Base-by-base conservation (phyloP, 2,888 invertebrate species). In the Acronicta psi region DNA sequence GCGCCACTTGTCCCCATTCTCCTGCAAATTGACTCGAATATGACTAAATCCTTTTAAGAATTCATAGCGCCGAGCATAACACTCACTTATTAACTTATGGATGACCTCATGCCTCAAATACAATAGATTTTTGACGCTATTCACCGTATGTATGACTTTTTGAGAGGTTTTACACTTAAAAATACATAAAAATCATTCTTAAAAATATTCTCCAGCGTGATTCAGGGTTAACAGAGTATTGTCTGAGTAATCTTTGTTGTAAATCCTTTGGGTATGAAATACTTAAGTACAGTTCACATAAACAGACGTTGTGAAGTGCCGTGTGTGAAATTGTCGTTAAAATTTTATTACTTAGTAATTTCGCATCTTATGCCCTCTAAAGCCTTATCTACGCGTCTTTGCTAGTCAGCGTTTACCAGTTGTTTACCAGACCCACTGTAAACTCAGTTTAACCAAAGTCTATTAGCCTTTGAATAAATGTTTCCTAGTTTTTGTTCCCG, bases 41-140 rank as follows among this genome's bases (percentile, higher is more conserved):
- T 86, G 86, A 87, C 86, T 88, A 90, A 91, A 92, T 92, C 90
- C 90, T 87, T 90, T 89, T 86, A 88, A 87, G 83, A 86, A 88
- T 87, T 85, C 83, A 81, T 81, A 81, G 71, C 73, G 68, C 65
- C 36, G 69, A 63, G 74, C 73, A 81, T 78, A 75, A 81, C 74
- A 78, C 75, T 75, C 65, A 75, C 77, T 81, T 84, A 85, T 86
- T 86, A 82, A 84, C 79, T 82, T 79, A 81, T 72, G 79, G 80
- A 85, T 88, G 88, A 89, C 84, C 81, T 88, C 89, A 73, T 64
- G 51, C 45, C 59, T 51, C 38, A 54, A 66, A 41, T 53, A 79
- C 73, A 79, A 77, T 73, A 72, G 73, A 62, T 64, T 74, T 72
- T 72, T 64, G 57, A 62, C 36, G 11, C 9, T 25, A 23, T 18